Conservation (phyloP, 2,888 invertebrate genomes). For the Junonia oenone region DNA sequence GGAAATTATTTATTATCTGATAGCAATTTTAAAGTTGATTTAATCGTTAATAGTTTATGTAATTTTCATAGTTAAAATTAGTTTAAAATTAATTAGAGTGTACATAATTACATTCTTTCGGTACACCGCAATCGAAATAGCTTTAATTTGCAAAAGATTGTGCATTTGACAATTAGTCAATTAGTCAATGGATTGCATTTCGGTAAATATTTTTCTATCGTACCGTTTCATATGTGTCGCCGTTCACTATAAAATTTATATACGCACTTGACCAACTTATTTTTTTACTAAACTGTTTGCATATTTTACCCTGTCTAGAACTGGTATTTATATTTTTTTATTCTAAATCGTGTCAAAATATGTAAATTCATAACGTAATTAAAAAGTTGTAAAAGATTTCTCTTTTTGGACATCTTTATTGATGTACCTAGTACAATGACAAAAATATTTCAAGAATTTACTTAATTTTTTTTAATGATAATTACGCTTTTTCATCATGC, state of each 20-base stretch:
- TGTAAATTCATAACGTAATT: background rate
- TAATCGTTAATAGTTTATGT: too few relatives aligned
- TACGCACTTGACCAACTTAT: conserved; percentile 3
- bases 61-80: too few relatives aligned
- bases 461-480: background rate
- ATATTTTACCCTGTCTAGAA: background rate
- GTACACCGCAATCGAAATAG: too few relatives aligned
- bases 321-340: background rate
- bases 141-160: too few relatives aligned
- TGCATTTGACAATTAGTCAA: too few relatives aligned
- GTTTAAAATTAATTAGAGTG: too few relatives aligned
- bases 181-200: background rate
- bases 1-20: too few relatives aligned
- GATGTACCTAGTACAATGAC: background rate
- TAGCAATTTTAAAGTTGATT: too few relatives aligned
- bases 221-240: background rate
- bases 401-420: too few relatives aligned
- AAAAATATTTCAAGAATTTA: background rate
- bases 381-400: too few relatives aligned
- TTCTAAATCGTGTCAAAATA: background rate
- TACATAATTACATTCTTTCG: too few relatives aligned
- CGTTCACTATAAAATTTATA: conserved; percentile 1
- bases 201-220: background rate
- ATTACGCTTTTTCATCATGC: background rate
- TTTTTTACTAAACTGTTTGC: background rate